Base-by-base conservation (phyloP, 2,888 invertebrate species). In the Omphaloscelis lunosa region DNA sequence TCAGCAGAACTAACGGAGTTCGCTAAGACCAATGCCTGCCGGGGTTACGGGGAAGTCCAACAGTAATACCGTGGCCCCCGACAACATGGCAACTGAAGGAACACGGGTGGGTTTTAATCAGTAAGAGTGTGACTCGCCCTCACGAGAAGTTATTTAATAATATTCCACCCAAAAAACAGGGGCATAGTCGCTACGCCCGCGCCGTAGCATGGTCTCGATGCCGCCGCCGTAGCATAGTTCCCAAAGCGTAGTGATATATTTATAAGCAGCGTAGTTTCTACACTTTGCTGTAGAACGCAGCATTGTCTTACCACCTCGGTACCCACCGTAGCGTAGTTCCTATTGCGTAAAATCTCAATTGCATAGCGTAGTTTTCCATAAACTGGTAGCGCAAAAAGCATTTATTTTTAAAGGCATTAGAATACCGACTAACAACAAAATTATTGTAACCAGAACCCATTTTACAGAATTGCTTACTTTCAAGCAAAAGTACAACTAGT, bases 391-490 rank as follows among this genome's bases (percentile, higher is more conserved):
- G n/a, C 9, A 66, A 67, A 72, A 9, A 17, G 12, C 0, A 29
- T 58, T 70, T 27, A n/a, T 73, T 27, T 9, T 34, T n/a, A 45
- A 9, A 29, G n/a, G 20, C 15, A n/a, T n/a, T 48, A 41, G 12
- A 51, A 34, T 51, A 77, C 53, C 29, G 7, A 27, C n/a, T 65
- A n/a, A 66, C 45, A n/a, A 58, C n/a, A 39, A n/a, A 45, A 59
- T 51, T 1, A 75, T 59, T 66, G 80, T 69, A 59, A 75, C 39
- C 7, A 39, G 39, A 66, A 69, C 17, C 58, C 62, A 45, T 68
- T 82, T 79, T 63, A 79, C 29, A 59, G 53, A 79, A 79, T 71
- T 71, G 69, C 74, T 69, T 61, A 56, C 70, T 59, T 63, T 62
- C 53, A 58, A 74, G 62, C 66, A 51, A 68, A 23, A 79, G 48